Evolutionary conservation across 2,888 invertebrate species (phyloP).

Genomic region (Dinocampus coccinellae): DNA sequence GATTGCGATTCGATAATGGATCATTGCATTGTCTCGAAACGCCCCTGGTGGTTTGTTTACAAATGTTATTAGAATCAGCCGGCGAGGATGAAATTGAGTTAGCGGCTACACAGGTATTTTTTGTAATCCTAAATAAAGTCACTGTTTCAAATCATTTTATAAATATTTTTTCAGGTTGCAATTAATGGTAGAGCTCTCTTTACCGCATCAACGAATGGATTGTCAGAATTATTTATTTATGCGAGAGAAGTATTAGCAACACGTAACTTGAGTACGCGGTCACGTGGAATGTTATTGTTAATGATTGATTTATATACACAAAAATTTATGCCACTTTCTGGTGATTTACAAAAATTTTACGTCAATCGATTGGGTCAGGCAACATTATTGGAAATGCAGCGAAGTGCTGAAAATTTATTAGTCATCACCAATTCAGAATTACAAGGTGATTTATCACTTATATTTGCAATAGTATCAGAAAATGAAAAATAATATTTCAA

Average conservation of each 20-base stretch:
- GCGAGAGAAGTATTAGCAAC: conserved; percentile 61
- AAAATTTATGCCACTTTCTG: conserved; percentile 62
- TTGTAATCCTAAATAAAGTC: neutral
- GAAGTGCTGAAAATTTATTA: neutral
- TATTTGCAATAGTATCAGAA: neutral
- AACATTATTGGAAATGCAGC: conserved; percentile 2
- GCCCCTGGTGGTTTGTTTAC: conserved; percentile 66
- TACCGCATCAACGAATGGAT: conserved; percentile 48
- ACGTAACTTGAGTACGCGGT: conserved; percentile 59
- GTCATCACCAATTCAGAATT: neutral
- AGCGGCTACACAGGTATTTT: conserved; percentile 65
- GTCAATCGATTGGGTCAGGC: conserved; percentile 29
- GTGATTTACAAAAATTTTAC: conserved; percentile 66
- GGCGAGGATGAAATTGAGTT: conserved; percentile 66
- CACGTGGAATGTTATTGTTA: conserved; percentile 67
- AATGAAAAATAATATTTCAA: too few relatives aligned
- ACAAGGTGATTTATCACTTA: neutral
- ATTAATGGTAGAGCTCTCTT: conserved; percentile 63
- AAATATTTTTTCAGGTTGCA: conserved; percentile 59
- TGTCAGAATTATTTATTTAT: conserved; percentile 62
- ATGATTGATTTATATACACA: conserved; percentile 66
- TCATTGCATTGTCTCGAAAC: conserved; percentile 53
- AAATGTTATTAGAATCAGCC: conserved; percentile 65
- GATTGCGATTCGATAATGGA: conserved; percentile 54
- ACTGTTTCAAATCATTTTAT: neutral